Base-by-base conservation (phyloP, 2,888 invertebrate species). In the Hanleya hanleyi region DNA sequence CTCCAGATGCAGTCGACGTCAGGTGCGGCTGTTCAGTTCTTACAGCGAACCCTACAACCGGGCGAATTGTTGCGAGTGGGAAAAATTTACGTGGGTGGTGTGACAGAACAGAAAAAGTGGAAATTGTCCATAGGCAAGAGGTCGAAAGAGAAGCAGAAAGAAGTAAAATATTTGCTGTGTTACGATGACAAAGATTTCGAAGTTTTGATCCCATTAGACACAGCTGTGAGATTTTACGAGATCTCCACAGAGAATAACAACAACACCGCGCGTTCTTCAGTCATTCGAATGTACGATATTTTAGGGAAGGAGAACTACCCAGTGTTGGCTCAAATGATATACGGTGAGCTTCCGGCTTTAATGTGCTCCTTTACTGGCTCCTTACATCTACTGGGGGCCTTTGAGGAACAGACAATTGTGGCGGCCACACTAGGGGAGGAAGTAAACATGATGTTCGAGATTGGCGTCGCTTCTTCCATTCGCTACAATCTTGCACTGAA, bases 401-500 rank as follows among this genome's bases (percentile, higher is more conserved):
- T 81, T 61, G 75, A 75, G 15, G 84, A 84, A 49, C 75, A 79
- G 47, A 83, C 83, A 0, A 71, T 82, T 12, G 70, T 83, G 61
- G 83, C 81, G 0, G 77, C 79, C 37, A 81, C 83, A 0, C 67
- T 84, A n/a, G 75, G 77, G 50, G 62, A 71, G 15, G 73, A 70
- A 29, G 62, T 71, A 3, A 65, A 78, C 9, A 69, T 80, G 47
- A 79, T 79, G 9, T 68, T 84, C 1, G 84, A 84, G 67, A 66
- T 84, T 18, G 77, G 78, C 9, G 73, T 78, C 1, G 73, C 80
- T 29, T 82, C 83, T 0, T 69, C 69, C 7, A 75, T 80, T 5
- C 76, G 71, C 41, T 84, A 83, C 35, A 71, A 73, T 7, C 76
- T 84, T 33, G 78, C 78, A 7, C 71, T 84, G n/a, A 84, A 84